phyloP scores from a whole-genome alignment of 2,113 vertebrate species.

The Ciconia maguari region DNA sequence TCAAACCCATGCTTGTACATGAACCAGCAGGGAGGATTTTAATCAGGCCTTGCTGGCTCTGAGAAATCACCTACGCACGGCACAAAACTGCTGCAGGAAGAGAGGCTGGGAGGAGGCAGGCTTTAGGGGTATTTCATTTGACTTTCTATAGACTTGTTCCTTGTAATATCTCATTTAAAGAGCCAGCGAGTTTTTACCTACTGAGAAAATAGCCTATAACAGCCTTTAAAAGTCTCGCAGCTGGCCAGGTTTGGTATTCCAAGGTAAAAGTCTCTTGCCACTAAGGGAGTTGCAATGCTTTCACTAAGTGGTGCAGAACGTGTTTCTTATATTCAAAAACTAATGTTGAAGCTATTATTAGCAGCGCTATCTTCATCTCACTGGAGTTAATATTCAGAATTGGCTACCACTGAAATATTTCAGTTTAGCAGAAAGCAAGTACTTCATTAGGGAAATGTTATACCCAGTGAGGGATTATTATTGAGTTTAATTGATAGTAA shows the following conservation, averaged over 20 bases:
- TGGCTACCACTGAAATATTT: not conserved
- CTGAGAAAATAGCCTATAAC: conserved; percentile 51
- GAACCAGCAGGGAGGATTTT: conserved; percentile 62
- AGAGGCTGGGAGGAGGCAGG: conserved; percentile 10
- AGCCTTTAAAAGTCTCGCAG: conserved; percentile 46
- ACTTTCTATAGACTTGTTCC: conserved; percentile 34
- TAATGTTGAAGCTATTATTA: not conserved
- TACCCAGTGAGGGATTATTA: not conserved
- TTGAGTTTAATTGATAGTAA: not conserved
- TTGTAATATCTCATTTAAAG: conserved; percentile 54
- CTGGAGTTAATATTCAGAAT: not conserved
- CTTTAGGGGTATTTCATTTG: conserved; percentile 17
- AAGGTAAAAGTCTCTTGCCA: not conserved
- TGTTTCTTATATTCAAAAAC: not conserved
- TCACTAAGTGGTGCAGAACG: not conserved
- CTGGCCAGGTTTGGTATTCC: conserved; percentile 28
- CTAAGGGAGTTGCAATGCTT: not conserved
- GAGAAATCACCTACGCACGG: conserved; percentile 18
- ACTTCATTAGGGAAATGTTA: conserved; percentile 19
- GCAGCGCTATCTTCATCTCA: not conserved
- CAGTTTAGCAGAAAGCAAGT: conserved; percentile 7
- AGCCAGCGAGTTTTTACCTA: conserved; percentile 27
- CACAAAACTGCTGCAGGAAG: conserved; percentile 29
- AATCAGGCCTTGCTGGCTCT: conserved; percentile 50
- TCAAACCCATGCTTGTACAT: not conserved